Percentiles rank a stretch among this genome's conserved stretches.
Evolutionary conservation across 2,113 vertebrate genomes (phyloP).

Genomic region (Crotalus helleri): DNA sequence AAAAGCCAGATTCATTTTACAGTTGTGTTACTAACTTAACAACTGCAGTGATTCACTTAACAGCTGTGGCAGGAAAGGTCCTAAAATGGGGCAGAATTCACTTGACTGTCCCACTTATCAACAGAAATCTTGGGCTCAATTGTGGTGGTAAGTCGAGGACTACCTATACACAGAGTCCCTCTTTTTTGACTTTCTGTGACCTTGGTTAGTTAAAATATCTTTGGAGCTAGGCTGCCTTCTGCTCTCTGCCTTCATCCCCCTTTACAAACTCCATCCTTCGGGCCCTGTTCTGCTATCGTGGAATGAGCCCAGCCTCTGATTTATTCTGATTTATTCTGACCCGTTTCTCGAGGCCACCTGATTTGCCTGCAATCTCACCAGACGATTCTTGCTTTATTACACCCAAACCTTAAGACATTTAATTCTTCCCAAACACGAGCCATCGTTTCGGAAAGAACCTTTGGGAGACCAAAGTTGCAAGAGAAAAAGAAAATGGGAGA

Average conservation of each 20-base stretch:
- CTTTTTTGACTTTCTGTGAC: not conserved
- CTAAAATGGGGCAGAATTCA: no score
- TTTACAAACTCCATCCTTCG: not conserved
- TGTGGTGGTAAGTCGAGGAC: not conserved
- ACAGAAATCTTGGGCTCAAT: no score
- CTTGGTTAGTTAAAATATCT: not conserved
- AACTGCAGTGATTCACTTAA: no score
- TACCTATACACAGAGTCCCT: not conserved
- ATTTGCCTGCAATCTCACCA: conserved; percentile 13
- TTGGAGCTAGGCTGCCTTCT: not conserved
- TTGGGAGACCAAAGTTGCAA: not conserved
- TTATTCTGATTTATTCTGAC: not conserved
- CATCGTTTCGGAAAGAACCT: not conserved
- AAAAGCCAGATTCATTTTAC: no score
- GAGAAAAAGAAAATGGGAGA: not conserved
- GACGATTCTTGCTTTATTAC: conserved; percentile 11
- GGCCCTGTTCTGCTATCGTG: not conserved
- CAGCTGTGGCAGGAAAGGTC: no score
- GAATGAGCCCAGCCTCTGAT: not conserved
- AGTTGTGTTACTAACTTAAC: no score
- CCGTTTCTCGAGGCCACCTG: conserved; percentile 2
- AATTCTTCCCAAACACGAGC: conserved; percentile 2
- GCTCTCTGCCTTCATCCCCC: not conserved
- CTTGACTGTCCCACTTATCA: no score
- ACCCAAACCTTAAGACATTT: conserved; percentile 4